phyloP scores from a whole-genome alignment of 2,113 vertebrate genomes.

The Osmerus mordax region DNA sequence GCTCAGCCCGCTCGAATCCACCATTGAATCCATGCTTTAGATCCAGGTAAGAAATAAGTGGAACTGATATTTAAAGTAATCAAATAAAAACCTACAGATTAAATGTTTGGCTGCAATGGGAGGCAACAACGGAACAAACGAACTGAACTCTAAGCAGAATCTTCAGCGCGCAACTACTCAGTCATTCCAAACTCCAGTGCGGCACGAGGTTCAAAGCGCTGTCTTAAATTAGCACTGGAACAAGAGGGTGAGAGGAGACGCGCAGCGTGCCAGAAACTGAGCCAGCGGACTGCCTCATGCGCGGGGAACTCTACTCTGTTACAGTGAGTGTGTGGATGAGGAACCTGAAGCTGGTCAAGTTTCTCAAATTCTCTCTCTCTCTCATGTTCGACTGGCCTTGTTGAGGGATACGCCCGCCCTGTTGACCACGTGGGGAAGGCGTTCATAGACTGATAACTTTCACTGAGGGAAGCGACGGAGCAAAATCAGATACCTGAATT shows the following conservation, averaged over 20 bases:
- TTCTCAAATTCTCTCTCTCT: constrained; percentile 39
- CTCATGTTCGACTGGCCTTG: constrained; percentile 21
- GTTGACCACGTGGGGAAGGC: constrained; percentile 64
- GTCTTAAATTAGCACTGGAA: constrained; percentile 39
- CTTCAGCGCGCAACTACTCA: background rate
- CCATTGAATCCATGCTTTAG: constrained; percentile 60
- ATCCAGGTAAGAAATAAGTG: constrained; percentile 19
- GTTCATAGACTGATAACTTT: constrained; percentile 45
- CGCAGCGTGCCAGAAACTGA: too few relatives aligned
- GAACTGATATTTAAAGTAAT: constrained; percentile 21
- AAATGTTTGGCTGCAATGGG: background rate
- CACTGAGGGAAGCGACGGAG: background rate
- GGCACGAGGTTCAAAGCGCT: constrained; percentile 23
- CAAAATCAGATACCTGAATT: too few relatives aligned
- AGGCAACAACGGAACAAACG: background rate
- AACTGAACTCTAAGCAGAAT: constrained; percentile 1
- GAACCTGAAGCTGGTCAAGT: constrained; percentile 29
- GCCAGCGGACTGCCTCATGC: too few relatives aligned
- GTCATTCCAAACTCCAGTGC: background rate
- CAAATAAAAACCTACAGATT: background rate
- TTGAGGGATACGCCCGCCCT: constrained; percentile 60
- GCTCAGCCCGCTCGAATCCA: constrained; percentile 41
- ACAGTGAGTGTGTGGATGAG: constrained; percentile 24
- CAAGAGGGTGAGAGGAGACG: constrained; percentile 15
- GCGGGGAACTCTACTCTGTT: constrained; percentile 24